phyloP scores from a whole-genome alignment of 2,113 vertebrate genomes.

The Spheniscus mendiculus region DNA sequence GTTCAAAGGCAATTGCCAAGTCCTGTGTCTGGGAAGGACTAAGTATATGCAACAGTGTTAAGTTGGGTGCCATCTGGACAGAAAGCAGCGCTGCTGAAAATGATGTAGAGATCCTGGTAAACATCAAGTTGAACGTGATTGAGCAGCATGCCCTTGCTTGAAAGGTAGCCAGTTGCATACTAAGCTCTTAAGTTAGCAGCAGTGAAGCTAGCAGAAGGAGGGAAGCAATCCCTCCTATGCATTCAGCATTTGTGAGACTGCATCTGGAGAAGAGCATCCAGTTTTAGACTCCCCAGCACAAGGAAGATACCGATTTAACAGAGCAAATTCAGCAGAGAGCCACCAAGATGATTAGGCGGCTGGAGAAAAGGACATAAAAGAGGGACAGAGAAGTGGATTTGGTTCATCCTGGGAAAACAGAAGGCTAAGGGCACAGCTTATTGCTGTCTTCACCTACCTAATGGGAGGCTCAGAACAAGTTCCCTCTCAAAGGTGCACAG shows the following conservation, averaged over 20 bases:
- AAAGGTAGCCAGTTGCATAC: background rate
- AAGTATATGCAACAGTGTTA: background rate
- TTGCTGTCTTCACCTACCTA: background rate
- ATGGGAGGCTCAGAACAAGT: background rate
- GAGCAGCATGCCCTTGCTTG: background rate
- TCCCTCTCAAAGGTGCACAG: background rate
- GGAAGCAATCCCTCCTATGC: background rate
- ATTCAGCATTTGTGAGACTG: background rate
- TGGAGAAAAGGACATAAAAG: background rate
- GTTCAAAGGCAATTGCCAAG: background rate
- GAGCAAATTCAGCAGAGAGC: background rate
- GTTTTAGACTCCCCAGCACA: background rate
- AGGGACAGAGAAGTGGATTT: background rate
- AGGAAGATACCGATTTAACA: background rate
- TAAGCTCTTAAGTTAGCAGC: background rate
- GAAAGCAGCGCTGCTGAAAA: background rate
- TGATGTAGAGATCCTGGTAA: background rate
- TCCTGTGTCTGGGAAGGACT: background rate
- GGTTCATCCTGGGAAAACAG: background rate
- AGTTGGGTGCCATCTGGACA: background rate
- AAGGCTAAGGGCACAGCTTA: background rate
- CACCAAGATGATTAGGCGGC: background rate
- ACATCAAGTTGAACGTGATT: background rate
- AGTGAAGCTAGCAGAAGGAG: background rate
- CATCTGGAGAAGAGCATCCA: background rate